These are phyloP conservation scores for Balanococcus diminutus DNA, from an alignment of 2,888 invertebrate species.

Conservation along the genomic window DNA sequence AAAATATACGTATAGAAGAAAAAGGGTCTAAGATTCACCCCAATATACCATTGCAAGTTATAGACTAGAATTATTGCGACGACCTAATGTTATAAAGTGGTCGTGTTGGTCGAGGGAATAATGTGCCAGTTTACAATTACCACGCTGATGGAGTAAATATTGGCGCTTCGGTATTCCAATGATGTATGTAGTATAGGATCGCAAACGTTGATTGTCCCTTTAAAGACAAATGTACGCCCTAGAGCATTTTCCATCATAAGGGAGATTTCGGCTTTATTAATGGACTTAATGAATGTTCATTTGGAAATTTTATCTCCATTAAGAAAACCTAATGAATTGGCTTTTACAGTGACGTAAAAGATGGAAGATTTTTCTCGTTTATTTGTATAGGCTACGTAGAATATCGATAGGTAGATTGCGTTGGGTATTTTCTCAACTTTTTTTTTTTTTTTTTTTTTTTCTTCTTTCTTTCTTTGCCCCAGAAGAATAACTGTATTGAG, in stretches of 20 bases:
- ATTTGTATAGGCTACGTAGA: not conserved
- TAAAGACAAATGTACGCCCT: constrained; percentile 33
- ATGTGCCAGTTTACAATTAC: constrained; percentile 53
- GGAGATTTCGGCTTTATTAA: constrained; percentile 48
- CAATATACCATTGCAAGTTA: not conserved
- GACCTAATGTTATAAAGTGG: constrained; percentile 52
- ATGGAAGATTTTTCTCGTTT: not conserved
- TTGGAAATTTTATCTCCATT: constrained; percentile 52
- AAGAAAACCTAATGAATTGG: constrained; percentile 45
- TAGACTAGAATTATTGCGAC: constrained; percentile 32
- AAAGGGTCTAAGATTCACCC: not conserved
- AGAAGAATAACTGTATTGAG: not conserved
- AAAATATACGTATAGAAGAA: constrained; percentile 16
- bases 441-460: not conserved
- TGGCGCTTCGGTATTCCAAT: constrained; percentile 46
- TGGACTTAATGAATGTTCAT: constrained; percentile 54
- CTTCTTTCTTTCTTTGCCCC: not conserved
- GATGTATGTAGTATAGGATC: constrained; percentile 39
- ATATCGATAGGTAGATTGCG: not conserved
- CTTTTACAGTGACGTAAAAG: not conserved
- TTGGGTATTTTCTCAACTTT: not conserved
- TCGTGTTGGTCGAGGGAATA: constrained; percentile 51
- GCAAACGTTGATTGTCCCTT: constrained; percentile 31
- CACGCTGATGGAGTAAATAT: constrained; percentile 55
- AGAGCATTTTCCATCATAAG: not conserved